phyloP scores from a whole-genome alignment of 2,888 invertebrate species.

The Uloborus plumipes region DNA sequence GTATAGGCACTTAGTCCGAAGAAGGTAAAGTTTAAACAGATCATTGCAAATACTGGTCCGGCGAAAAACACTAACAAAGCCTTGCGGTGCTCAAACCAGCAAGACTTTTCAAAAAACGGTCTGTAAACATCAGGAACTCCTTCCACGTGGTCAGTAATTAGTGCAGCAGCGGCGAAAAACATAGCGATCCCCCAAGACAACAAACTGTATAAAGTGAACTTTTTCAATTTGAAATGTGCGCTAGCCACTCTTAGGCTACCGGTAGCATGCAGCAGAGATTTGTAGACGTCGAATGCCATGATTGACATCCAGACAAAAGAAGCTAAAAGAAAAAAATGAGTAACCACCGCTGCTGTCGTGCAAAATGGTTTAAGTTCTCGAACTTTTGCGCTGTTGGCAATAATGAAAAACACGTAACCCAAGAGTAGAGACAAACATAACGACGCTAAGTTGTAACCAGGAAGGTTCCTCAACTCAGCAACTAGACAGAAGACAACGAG shows the following conservation, averaged over 20 bases:
- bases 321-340: conserved; percentile 49
- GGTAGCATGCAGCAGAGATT: conserved; percentile 73
- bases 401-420: conserved; percentile 67
- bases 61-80: conserved; percentile 74
- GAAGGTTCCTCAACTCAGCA: conserved; percentile 69
- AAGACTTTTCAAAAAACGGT: conserved; percentile 70
- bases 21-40: conserved; percentile 72
- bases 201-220: conserved; percentile 72
- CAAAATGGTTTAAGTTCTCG: conserved; percentile 41
- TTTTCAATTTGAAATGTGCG: conserved; percentile 71
- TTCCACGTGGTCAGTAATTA: conserved; percentile 68
- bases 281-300: conserved; percentile 69
- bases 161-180: conserved; percentile 70
- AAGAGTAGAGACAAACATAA: conserved; percentile 71
- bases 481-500: conserved; percentile 44
- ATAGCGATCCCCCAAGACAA: conserved; percentile 73
- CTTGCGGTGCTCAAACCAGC: conserved; percentile 74
- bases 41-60: conserved; percentile 72
- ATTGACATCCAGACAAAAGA: conserved; percentile 62
- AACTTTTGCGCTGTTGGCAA: conserved; percentile 65
- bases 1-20: conserved; percentile 72
- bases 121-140: conserved; percentile 68
- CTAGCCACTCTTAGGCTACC: conserved; percentile 72
- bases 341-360: conserved; percentile 65
- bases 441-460: conserved; percentile 69